Evolutionary conservation across 2,888 invertebrate species (phyloP).

Genomic region (Ctenicera cuprea): DNA sequence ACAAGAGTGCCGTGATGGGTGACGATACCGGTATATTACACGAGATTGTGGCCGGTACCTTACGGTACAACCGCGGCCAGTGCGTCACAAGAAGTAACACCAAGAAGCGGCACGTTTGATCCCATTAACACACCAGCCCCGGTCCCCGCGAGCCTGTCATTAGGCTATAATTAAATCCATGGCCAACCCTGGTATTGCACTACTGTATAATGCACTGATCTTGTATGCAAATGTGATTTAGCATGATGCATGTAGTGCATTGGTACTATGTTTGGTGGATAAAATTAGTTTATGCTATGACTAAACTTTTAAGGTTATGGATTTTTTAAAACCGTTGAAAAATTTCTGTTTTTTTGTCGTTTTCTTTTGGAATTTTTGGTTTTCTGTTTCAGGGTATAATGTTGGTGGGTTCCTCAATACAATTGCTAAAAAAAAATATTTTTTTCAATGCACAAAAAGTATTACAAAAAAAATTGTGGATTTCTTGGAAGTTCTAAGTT

Average conservation of each 20-base stretch:
- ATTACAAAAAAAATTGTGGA: too few relatives aligned
- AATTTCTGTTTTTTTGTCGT: too few relatives aligned
- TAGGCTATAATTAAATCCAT: slow-evolving; percentile 31
- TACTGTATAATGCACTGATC: slow-evolving; percentile 10
- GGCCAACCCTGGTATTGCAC: slow-evolving; percentile 34
- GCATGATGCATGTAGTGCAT: not conserved
- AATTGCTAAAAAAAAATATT: too few relatives aligned
- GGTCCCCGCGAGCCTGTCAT: slow-evolving; percentile 4
- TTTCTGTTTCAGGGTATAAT: too few relatives aligned
- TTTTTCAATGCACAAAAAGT: too few relatives aligned
- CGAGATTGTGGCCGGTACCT: slow-evolving; percentile 35
- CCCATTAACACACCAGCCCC: slow-evolving; percentile 54
- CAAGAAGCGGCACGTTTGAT: slow-evolving; percentile 56
- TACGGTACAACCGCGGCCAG: slow-evolving; percentile 32
- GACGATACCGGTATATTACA: slow-evolving; percentile 42
- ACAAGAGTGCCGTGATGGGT: slow-evolving; percentile 34
- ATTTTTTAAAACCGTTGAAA: too few relatives aligned
- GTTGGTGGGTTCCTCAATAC: too few relatives aligned
- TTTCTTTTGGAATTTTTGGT: too few relatives aligned
- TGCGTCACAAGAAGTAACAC: slow-evolving; percentile 47
- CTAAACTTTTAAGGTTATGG: too few relatives aligned
- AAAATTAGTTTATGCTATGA: too few relatives aligned
- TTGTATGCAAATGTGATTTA: not conserved
- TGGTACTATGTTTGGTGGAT: too few relatives aligned
- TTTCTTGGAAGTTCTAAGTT: too few relatives aligned